phyloP scores from a whole-genome alignment of 37 sponge, comb jelly and placozoan species.

The Bolinopsis microptera region DNA sequence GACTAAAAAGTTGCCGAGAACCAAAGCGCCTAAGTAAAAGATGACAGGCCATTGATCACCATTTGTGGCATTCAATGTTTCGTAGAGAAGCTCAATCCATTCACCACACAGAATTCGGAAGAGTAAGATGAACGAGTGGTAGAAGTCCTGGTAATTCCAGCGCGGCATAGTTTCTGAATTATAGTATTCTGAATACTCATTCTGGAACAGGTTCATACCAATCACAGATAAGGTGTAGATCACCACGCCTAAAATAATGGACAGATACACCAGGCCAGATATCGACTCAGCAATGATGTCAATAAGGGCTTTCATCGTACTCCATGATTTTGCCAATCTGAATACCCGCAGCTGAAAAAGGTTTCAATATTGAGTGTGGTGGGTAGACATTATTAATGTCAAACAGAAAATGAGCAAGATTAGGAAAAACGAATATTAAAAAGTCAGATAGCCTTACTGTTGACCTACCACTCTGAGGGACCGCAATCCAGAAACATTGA shows the following conservation, averaged over 20 bases:
- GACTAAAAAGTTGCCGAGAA: conserved; percentile 62
- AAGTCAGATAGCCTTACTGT: too few relatives aligned
- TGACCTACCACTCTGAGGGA: conserved; percentile 47
- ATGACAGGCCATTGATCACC: conserved; percentile 4
- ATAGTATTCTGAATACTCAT: background rate
- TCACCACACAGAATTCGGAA: conserved; percentile 70
- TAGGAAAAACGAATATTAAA: too few relatives aligned
- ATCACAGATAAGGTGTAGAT: conserved; percentile 67
- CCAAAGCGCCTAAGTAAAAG: conserved; percentile 23
- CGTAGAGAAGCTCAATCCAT: conserved; percentile 68
- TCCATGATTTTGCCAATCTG: conserved; percentile 67
- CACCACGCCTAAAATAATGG: conserved; percentile 65
- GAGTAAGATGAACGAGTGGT: conserved; percentile 62
- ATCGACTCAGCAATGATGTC: conserved; percentile 52
- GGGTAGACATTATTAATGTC: too few relatives aligned
- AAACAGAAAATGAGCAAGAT: too few relatives aligned
- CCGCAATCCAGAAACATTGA: conserved; percentile 48
- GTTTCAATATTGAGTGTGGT: too few relatives aligned
- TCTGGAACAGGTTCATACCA: conserved; percentile 62
- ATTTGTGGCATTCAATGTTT: conserved; percentile 57
- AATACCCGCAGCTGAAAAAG: conserved; percentile 67
- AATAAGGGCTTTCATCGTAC: conserved; percentile 66
- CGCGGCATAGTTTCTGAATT: background rate
- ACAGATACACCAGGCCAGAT: conserved; percentile 58
- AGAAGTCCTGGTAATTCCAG: conserved; percentile 59